Percentiles rank a stretch among this genome's conserved stretches.
Evolutionary conservation across 1,140 invertebrate species (phyloP).

Genomic region (Lutraria rhynchaena): DNA sequence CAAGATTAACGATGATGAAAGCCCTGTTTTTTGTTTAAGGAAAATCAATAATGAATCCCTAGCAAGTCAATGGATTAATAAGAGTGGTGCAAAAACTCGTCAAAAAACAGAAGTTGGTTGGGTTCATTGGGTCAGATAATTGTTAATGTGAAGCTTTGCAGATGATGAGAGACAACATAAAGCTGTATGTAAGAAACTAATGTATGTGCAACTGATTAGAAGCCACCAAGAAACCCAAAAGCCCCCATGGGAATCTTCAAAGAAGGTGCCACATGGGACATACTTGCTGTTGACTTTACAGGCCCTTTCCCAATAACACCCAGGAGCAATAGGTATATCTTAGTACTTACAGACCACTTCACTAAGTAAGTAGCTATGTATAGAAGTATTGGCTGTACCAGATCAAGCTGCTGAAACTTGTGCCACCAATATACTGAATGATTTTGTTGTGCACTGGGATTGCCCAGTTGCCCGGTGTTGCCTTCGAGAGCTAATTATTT

Average conservation of each 20-base stretch:
- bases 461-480: background rate
- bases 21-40: background rate
- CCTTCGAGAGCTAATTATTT: background rate
- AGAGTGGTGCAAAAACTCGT: background rate
- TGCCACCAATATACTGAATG: constrained; percentile 16
- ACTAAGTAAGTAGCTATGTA: no score
- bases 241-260: background rate
- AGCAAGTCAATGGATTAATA: background rate
- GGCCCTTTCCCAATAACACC: background rate
- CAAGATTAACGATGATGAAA: background rate
- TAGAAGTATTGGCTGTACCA: constrained; percentile 23
- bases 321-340: constrained; percentile 21
- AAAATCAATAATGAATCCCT: background rate
- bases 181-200: constrained; percentile 1
- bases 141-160: background rate
- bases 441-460: no score
- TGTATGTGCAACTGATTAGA: background rate
- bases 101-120: background rate
- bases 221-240: background rate
- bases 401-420: constrained; percentile 37
- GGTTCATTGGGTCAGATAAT: background rate
- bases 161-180: constrained; percentile 19
- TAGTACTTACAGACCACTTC: constrained; percentile 25
- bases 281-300: background rate
- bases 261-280: background rate